Evolutionary conservation across 64 coral and sea anemone species (phyloP), one percentile per base, ranked within the genome.

Genomic region (Stylophora pistillata): DNA sequence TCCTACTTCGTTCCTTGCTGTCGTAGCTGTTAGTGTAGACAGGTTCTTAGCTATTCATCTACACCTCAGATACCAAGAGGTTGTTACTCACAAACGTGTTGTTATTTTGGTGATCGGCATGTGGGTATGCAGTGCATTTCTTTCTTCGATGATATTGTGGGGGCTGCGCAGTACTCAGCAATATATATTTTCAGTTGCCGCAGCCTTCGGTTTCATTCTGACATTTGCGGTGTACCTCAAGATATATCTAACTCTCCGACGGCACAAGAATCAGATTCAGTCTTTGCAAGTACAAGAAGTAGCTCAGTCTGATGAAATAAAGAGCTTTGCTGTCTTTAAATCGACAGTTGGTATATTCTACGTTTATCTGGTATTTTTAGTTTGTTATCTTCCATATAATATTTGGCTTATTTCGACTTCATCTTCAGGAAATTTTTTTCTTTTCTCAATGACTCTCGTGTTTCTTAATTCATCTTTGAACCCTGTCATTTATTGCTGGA

Each of bases 261-360:
- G 64, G 10, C 64, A 68, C 64, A 68, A 68, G 64, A 68, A 68
- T 68, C 64, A 68, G 64, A 68, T 68, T 68, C 64, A 68, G 21
- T 21, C 64, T n/a, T 10, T 68, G n/a, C 64, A 68, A 68, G 21
- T 68, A 10, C 20, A n/a, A 6, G 21, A 28, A 23, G 64, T 0
- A 68, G n/a, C 64, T 5, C 20, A 23, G 21, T 25, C 64, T 68
- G 21, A 21, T 1, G 64, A 68, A n/a, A 68, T 68, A 10, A n/a
- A 5, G 10, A 25, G 25, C 26, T 68, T 68, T 68, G 4, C 64
- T 10, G 11, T 21, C 64, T 9, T n/a, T 68, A 68, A n/a, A 68
- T 68, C 64, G 11, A 25, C 10, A n/a, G 64, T 68, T 25, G 21
- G 64, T n/a, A 23, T 68, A 68, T 68, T 68, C 64, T 68, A 68